Conservation (phyloP, 1,140 invertebrate species). For the Neoseiulus cucumeris region DNA sequence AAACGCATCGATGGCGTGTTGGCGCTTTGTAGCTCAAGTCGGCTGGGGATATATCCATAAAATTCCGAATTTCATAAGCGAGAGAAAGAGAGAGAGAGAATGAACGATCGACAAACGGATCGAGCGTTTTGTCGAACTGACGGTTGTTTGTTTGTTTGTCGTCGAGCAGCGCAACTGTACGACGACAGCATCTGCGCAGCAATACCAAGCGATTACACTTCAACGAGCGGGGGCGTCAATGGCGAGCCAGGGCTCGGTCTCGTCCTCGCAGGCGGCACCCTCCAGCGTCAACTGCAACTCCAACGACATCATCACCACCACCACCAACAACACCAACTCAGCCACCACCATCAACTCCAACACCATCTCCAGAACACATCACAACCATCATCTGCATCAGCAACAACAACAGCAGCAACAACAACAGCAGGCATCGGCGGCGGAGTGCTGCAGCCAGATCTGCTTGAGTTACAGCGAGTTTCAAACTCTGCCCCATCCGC, state of each 20-base stretch:
- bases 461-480: constrained; percentile 10
- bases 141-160: not conserved
- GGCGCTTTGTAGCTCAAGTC: too few species aligned
- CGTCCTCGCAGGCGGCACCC: constrained; percentile 9
- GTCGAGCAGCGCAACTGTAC: constrained; percentile 6
- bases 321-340: not conserved
- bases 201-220: constrained; percentile 10
- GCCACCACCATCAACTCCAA: too few species aligned
- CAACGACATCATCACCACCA: not conserved
- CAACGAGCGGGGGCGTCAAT: not conserved
- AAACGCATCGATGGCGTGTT: too few species aligned
- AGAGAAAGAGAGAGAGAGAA: not conserved
- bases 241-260: constrained; percentile 5
- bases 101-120: not conserved
- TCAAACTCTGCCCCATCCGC: constrained; percentile 9
- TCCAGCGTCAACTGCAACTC: constrained; percentile 3
- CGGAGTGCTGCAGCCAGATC: constrained; percentile 9
- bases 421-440: not conserved
- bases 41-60: too few species aligned
- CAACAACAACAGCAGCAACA: not conserved
- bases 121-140: not conserved
- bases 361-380: too few species aligned
- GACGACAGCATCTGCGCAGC: constrained; percentile 11
- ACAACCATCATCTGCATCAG: not conserved
- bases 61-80: too few species aligned